Evolutionary conservation across 1,140 invertebrate genomes (phyloP), one percentile per base, ranked within the genome.

Genomic region (Zaprionus gabonicus): DNA sequence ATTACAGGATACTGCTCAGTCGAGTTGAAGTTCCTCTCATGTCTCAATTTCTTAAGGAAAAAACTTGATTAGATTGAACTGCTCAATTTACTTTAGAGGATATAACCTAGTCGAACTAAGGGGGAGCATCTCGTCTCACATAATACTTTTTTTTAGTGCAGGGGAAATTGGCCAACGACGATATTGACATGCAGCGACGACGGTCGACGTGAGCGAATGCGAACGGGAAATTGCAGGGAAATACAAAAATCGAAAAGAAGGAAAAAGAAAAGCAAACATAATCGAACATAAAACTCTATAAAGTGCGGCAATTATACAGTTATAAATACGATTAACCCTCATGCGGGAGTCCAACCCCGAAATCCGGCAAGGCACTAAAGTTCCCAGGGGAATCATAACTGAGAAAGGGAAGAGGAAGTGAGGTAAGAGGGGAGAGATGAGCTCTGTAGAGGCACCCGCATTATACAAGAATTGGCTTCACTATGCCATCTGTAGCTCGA

Each of bases 151-250:
- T 41, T 41, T 41, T 41, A n/a, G 20, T 23, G 20, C 20, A 27
- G 38, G 78, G 78, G 78, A 81, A 82, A 79, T 76, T 82, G 72
- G 80, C 70, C 62, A 76, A 62, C 68, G 69, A 62, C 68, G 65
- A 72, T 71, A 78, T 75, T 70, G 66, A 74, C 65, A 53, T 46
- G 56, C 49, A 49, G 17, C 44, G 9, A 85, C 79, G 78, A 46
- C 49, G 38, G n/a, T n/a, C 34, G 12, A 85, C 79, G 79, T 82
- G 82, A 60, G 62, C 51, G 31, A 71, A 68, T 86, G 82, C 72
- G 41, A 79, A 53, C 68, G 65, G 72, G 72, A 82, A 82, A 82
- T 82, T 82, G 80, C 55, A 34, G 34, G 49, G 56, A 41, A 64
- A 44, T 72, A 69, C 62, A 58, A 23, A 79, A 80, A 64, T 4